Evolutionary conservation across 2,113 vertebrate species (phyloP).

Genomic region (Ascaphus truei): DNA sequence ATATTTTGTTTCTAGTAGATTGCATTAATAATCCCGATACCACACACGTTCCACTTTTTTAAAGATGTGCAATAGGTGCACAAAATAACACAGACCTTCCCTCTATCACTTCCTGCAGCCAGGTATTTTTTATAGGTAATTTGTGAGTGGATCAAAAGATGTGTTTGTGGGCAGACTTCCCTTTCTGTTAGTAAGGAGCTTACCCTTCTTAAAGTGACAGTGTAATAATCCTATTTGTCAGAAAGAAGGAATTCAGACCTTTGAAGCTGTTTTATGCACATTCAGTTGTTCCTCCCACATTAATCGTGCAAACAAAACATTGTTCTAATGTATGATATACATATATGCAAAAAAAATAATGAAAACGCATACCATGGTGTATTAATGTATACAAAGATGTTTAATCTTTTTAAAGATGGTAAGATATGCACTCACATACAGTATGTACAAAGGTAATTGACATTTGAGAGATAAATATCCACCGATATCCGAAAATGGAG

Average conservation of each 20-base stretch:
- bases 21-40: constrained; percentile 26
- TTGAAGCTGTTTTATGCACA: neutral
- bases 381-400: too few relatives aligned
- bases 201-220: constrained; percentile 48
- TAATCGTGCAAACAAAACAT: neutral
- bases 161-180: constrained; percentile 46
- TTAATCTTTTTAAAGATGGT: too few relatives aligned
- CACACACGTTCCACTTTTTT: constrained; percentile 18
- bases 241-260: neutral
- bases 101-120: constrained; percentile 13
- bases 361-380: too few relatives aligned
- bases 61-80: constrained; percentile 12
- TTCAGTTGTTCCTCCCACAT: neutral
- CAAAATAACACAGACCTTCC: neutral
- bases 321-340: too few relatives aligned
- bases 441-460: too few relatives aligned
- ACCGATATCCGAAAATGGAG: too few relatives aligned
- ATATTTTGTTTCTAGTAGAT: too few relatives aligned
- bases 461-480: too few relatives aligned
- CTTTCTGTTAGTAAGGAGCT: constrained; percentile 17
- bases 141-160: constrained; percentile 72
- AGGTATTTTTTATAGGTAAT: constrained; percentile 57
- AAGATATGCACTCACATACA: too few relatives aligned
- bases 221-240: constrained; percentile 2
- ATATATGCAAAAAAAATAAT: too few relatives aligned